phyloP scores from a whole-genome alignment of 2,113 vertebrate genomes.

The Gavia stellata region DNA sequence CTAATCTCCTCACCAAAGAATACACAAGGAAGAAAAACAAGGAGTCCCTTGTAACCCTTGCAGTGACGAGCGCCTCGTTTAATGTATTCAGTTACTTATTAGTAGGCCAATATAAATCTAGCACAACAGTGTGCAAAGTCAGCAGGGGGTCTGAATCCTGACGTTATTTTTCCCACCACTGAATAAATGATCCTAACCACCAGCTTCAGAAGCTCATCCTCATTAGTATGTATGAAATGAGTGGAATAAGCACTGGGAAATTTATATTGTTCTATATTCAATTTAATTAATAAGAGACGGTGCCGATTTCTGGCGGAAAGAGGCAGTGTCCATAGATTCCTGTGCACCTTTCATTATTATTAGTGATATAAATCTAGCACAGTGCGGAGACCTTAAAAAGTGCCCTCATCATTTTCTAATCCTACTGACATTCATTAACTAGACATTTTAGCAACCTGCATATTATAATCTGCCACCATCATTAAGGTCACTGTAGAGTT shows the following conservation, averaged over 20 bases:
- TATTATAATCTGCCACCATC: conserved; percentile 1
- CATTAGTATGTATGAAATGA: conserved; percentile 71
- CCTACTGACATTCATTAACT: conserved; percentile 42
- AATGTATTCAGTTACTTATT: conserved; percentile 71
- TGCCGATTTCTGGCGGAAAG: conserved; percentile 36
- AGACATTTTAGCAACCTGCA: not conserved
- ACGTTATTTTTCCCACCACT: conserved; percentile 59
- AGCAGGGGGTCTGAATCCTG: conserved; percentile 57
- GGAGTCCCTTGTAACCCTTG: conserved; percentile 51
- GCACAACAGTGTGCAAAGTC: conserved; percentile 66
- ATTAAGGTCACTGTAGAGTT: not conserved
- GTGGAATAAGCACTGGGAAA: conserved; percentile 54
- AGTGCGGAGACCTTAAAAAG: conserved; percentile 13
- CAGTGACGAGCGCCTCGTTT: conserved; percentile 40
- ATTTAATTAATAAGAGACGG: conserved; percentile 67
- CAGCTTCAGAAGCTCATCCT: conserved; percentile 37
- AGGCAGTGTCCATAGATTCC: conserved; percentile 24
- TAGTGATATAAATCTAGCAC: conserved; percentile 52
- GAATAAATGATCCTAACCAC: conserved; percentile 63
- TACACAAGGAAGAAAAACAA: conserved; percentile 49
- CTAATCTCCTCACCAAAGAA: conserved; percentile 47
- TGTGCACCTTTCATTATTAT: conserved; percentile 41
- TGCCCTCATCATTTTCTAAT: conserved; percentile 33
- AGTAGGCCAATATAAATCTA: conserved; percentile 71
- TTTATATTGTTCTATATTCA: conserved; percentile 53